A percentile compares a stretch with the other conserved stretches of the same genome.
These are phyloP conservation scores for Ceratina japonica DNA, from an alignment of 1,140 invertebrate genomes.

Conservation along the genomic window DNA sequence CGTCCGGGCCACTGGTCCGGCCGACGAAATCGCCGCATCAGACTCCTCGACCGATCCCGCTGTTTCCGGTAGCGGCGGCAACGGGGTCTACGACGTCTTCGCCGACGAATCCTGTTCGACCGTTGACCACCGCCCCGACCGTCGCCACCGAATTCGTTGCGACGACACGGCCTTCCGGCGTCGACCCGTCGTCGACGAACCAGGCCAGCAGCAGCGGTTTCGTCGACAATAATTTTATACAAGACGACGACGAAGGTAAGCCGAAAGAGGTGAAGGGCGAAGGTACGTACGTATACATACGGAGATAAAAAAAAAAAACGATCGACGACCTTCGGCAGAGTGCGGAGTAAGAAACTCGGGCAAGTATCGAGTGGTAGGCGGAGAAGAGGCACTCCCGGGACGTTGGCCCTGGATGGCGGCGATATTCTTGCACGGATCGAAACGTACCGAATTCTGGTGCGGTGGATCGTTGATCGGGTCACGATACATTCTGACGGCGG, in stretches of 20 bases:
- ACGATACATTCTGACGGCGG: constrained; percentile 92
- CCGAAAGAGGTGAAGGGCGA: too few relatives aligned
- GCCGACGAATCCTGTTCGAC: neutral
- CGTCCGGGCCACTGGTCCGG: constrained; percentile 62
- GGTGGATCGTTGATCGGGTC: constrained; percentile 92
- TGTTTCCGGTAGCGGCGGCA: constrained; percentile 63
- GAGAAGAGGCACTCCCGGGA: constrained; percentile 89
- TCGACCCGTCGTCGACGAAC: constrained; percentile 60
- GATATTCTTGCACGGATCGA: constrained; percentile 92
- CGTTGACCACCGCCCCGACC: constrained; percentile 23
- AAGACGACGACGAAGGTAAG: constrained; percentile 74
- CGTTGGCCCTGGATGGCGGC: constrained; percentile 97
- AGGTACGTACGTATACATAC: too few relatives aligned
- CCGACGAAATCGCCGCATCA: constrained; percentile 67
- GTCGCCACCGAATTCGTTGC: constrained; percentile 35
- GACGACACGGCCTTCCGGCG: constrained; percentile 1
- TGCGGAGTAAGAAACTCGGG: constrained; percentile 91
- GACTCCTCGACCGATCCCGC: constrained; percentile 75
- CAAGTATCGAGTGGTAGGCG: constrained; percentile 92
- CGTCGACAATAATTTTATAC: constrained; percentile 75
- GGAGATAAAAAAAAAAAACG: neutral
- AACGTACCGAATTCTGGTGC: constrained; percentile 95
- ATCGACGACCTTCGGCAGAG: constrained; percentile 76
- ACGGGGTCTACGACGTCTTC: constrained; percentile 45
- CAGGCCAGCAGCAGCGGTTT: constrained; percentile 61